Base-by-base conservation (phyloP, 2,888 invertebrate genomes). In the Tenthredo distinguenda region DNA sequence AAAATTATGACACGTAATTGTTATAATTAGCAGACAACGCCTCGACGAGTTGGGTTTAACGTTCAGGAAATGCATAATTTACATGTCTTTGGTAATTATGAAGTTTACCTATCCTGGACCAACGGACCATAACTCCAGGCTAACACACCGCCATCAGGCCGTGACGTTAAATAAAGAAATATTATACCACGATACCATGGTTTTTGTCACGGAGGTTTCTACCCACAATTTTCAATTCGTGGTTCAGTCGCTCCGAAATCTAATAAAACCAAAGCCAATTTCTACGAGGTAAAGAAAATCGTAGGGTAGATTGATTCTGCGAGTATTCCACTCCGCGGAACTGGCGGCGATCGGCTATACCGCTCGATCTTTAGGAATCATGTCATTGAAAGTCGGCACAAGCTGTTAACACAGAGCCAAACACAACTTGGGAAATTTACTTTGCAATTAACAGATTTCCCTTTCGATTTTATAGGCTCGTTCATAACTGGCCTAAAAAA, bases 61-160 rank as follows among this genome's bases (percentile, higher is more conserved):
- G 55, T 77, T 43, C 40, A 26, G 62, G 81, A 81, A 81, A 81
- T 81, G 81, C 58, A 62, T 81, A 81, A 81, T 81, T 81, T 68
- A 83, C 68, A 12, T 68, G 47, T 83, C 83, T 68, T 71, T 43
- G 83, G 68, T 83, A 83, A 68, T 83, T 83, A 83, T 83, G 47
- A 47, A 83, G 71, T 83, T 26, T 47, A 83, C 50, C 47, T 68
- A 71, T 68, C 55, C 71, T 83, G 43, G 50, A 68, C 47, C 83
- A 68, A n/a, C 83, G 83, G 68, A 83, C 83, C 83, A 71, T 83
- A 71, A 68, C 83, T 71, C 1, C 2, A 55, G 68, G 21, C 26
- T 3, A 83, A 71, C 68, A 34, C 65, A 68, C 68, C 47, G 50
- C 10, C 83, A 68, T 71, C 83, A 83, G 83, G 50, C 83, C 83